These are phyloP conservation scores for Paelopatides confundens DNA, from an alignment of 53 echinoderm and acorn worm genomes.

Conservation along the genomic window DNA sequence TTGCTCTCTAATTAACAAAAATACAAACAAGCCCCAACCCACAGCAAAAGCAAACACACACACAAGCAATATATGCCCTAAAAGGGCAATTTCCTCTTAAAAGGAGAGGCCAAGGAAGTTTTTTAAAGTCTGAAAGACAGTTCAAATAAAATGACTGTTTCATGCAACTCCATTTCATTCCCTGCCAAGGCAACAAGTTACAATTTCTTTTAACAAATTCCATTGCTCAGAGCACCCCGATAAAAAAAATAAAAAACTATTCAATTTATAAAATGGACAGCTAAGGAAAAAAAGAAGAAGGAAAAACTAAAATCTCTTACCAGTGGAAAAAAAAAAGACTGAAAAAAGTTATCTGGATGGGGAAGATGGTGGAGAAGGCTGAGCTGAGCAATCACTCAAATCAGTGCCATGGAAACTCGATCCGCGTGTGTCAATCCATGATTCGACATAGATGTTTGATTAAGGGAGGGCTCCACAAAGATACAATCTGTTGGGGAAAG, in stretches of 20 bases:
- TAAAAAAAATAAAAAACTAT: constrained; percentile 21
- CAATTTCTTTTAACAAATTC: not conserved
- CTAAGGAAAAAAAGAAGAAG: constrained; percentile 10
- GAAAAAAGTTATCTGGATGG: not conserved
- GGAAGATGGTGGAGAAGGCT: not conserved
- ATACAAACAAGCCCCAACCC: not conserved
- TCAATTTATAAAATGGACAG: constrained; percentile 37
- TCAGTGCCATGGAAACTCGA: constrained; percentile 11
- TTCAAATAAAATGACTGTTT: too few species aligned
- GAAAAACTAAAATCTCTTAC: constrained; percentile 35
- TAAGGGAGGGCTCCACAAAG: constrained; percentile 22
- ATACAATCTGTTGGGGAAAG: constrained; percentile 33
- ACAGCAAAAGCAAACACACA: not conserved
- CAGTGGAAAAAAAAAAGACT: constrained; percentile 3
- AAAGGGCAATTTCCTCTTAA: constrained; percentile 22
- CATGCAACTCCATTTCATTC: too few species aligned
- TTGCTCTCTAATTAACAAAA: constrained; percentile 16
- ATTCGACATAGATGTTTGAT: constrained; percentile 33
- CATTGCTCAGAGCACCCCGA: not conserved
- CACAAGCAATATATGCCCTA: constrained; percentile 6
- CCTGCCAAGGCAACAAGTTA: not conserved
- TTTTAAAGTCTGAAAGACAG: too few species aligned
- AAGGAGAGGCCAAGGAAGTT: not conserved
- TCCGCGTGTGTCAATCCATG: constrained; percentile 37
- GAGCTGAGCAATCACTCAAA: constrained; percentile 25